Conservation (phyloP, 2,888 invertebrate genomes). For the Desoria tigrina region DNA sequence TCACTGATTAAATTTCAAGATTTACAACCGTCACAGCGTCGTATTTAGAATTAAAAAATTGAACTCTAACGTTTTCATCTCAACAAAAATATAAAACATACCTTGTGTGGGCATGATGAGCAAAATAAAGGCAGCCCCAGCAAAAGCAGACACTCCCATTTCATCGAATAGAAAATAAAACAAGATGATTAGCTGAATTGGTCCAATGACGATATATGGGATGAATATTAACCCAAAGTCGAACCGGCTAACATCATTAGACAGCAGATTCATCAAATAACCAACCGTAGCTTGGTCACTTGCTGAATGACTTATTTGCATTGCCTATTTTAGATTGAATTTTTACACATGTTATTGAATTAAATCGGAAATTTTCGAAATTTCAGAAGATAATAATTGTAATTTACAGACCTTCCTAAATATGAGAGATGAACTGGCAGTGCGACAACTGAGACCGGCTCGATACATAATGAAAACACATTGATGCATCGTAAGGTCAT, state of each 20-base stretch:
- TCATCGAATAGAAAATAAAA: constrained; percentile 76
- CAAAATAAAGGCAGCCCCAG: constrained; percentile 76
- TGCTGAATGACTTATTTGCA: constrained; percentile 76
- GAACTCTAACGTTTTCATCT: background rate
- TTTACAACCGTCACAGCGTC: background rate
- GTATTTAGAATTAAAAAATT: background rate
- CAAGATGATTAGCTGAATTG: constrained; percentile 76
- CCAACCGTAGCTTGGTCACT: constrained; percentile 82
- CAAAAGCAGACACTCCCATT: constrained; percentile 70
- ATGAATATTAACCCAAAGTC: constrained; percentile 75
- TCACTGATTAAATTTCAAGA: background rate
- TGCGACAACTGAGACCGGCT: constrained; percentile 66
- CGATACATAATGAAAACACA: constrained; percentile 65
- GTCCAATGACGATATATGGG: constrained; percentile 74
- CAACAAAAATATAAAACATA: constrained; percentile 54
- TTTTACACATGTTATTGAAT: constrained; percentile 91
- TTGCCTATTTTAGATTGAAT: constrained; percentile 85
- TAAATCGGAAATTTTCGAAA: constrained; percentile 56
- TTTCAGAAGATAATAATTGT: too few species aligned
- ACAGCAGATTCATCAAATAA: constrained; percentile 90
- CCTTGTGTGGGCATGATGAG: constrained; percentile 82
- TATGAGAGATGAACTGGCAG: constrained; percentile 80
- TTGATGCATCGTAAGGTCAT: constrained; percentile 78
- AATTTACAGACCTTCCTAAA: constrained; percentile 70
- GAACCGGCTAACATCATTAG: constrained; percentile 87